Evolutionary conservation across 2,113 vertebrate species (phyloP).

Genomic region (Vireo altiloquus): DNA sequence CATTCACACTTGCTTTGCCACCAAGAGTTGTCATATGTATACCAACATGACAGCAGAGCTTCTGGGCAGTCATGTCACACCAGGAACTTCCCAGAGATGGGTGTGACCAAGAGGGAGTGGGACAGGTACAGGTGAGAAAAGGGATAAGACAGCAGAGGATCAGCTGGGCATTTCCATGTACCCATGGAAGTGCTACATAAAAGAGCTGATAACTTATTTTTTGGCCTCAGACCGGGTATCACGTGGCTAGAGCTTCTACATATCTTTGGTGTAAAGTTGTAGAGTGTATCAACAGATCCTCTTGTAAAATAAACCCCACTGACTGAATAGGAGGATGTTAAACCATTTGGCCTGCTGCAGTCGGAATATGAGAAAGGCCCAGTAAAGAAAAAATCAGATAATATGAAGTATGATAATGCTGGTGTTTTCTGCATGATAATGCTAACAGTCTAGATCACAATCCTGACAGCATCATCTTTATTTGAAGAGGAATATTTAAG

Average conservation of each 20-base stretch:
- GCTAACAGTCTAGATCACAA: neutral
- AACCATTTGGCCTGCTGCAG: neutral
- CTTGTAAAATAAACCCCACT: neutral
- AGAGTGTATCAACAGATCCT: neutral
- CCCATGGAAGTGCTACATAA: neutral
- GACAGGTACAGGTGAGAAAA: neutral
- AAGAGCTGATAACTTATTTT: neutral
- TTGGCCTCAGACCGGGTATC: neutral
- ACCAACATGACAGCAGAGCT: neutral
- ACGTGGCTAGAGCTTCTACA: neutral
- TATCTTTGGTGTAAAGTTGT: neutral
- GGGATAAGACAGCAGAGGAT: neutral
- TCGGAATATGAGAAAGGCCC: neutral
- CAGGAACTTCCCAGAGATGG: neutral
- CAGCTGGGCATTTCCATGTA: neutral
- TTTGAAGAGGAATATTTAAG: neutral
- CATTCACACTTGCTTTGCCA: neutral
- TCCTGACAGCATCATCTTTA: neutral
- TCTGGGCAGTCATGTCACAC: neutral
- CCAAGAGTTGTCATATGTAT: neutral
- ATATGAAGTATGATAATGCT: neutral
- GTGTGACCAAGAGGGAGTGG: neutral
- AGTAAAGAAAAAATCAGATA: neutral
- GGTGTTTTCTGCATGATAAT: neutral
- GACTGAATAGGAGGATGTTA: neutral